Evolutionary conservation across 2,113 vertebrate species (phyloP).

Genomic region (Lynx canadensis): DNA sequence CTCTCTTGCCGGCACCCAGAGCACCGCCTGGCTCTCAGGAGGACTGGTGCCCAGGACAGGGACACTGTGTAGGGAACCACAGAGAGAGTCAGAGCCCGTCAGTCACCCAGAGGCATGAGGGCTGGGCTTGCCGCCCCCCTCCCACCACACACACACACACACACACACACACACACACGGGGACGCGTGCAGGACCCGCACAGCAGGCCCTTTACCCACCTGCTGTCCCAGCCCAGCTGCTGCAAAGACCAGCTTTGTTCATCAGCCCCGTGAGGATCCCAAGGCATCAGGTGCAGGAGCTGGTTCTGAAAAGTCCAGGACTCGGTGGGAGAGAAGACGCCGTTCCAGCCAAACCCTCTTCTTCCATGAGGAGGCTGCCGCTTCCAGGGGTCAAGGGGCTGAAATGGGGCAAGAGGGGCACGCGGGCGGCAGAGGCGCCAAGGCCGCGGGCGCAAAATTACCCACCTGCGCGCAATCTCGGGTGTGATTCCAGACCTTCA

Average conservation of each 20-base stretch:
- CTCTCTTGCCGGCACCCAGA: background rate
- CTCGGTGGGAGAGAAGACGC: background rate
- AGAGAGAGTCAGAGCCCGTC: background rate
- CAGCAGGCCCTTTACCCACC: background rate
- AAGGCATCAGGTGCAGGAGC: too few species aligned
- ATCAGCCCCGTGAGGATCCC: too few species aligned
- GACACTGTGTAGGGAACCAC: background rate
- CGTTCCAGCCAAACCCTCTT: background rate
- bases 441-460: background rate
- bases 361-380: background rate
- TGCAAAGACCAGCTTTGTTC: background rate
- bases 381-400: background rate
- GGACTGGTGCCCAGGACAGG: background rate
- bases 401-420: accelerated
- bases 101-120: accelerated
- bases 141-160: background rate
- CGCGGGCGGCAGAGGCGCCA: background rate
- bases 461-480: accelerated
- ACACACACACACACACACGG: background rate
- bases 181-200: background rate
- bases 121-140: background rate
- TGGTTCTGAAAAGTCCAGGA: background rate
- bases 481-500: background rate
- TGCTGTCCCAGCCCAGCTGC: background rate
- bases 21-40: accelerated